Conservation (phyloP, 2,888 invertebrate species). For the Aspidiotus rigidus region DNA sequence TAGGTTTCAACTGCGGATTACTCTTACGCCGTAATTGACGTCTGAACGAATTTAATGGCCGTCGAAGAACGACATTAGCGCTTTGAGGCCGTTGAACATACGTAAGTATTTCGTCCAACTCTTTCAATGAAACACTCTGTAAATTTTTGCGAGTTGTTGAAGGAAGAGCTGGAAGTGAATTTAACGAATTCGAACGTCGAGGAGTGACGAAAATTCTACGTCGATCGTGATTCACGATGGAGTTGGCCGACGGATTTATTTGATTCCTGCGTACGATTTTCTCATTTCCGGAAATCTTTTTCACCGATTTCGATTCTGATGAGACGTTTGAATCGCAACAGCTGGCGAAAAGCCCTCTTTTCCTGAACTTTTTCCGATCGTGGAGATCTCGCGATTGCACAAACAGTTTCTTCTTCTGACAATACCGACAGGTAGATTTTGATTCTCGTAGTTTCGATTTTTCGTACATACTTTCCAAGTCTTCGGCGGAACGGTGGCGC, state of each 20-base stretch:
- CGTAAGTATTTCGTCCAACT: slow-evolving; percentile 50
- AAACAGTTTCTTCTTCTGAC: slow-evolving; percentile 29
- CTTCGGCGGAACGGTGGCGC: not conserved
- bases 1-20: slow-evolving; percentile 41
- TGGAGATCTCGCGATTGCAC: not conserved
- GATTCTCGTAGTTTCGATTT: slow-evolving; percentile 36
- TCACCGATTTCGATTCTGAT: slow-evolving; percentile 5
- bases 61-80: slow-evolving; percentile 28
- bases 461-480: slow-evolving; percentile 34
- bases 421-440: slow-evolving; percentile 36
- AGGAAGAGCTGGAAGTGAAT: slow-evolving; percentile 45
- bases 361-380: not conserved
- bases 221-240: slow-evolving; percentile 1
- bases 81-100: slow-evolving; percentile 42
- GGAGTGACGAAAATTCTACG: slow-evolving; percentile 29
- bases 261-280: slow-evolving; percentile 35
- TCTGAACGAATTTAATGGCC: slow-evolving; percentile 34
- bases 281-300: slow-evolving; percentile 34
- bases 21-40: slow-evolving; percentile 40
- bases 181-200: slow-evolving; percentile 33
- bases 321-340: slow-evolving; percentile 8
- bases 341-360: not conserved
- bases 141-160: slow-evolving; percentile 47
- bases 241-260: slow-evolving; percentile 27
- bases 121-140: slow-evolving; percentile 47